Base-by-base conservation (phyloP, 2,797 vertebrate species). In the Furcifer pardalis region DNA sequence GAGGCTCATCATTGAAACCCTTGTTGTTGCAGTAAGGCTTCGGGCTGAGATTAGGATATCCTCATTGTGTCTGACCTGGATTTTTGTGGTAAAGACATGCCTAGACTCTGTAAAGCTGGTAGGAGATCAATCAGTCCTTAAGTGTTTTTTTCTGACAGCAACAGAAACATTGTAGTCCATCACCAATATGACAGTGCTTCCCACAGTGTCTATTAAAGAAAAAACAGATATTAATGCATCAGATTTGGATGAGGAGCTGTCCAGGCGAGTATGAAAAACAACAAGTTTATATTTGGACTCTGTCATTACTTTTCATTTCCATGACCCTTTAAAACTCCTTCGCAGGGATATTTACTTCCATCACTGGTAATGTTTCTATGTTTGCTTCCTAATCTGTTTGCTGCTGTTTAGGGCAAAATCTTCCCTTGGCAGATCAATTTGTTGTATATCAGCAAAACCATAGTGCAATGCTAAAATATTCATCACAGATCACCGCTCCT, bases 11-110 rank as follows among this genome's bases (percentile, higher is more conserved):
- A 85, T 85, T 74, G 52, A 77, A 80, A 13, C 10, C 88, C 9
- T 77, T 85, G 72, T 12, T 78, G 46, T 85, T 72, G 52, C 49
- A 10, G 30, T 81, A 76, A 69, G 60, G 42, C 74, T 77, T 86
- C 75, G 74, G 84, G 86, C 84, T 59, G 78, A 81, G 72, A 62
- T 79, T 90, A 83, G 66, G 42, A 87, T 83, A 77, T 79, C 27
- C n/a, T 27, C 46, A 40, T 40, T 74, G 21, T 82, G 86, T 42
- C n/a, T 82, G 35, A 73, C 56, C 52, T 0, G 0, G 21, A 21
- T 73, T 88, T 88, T 37, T 63, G 49, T n/a, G 10, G 32, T 13
- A 6, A 85, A 44, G 66, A 76, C 37, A 56, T 60, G 62, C 12
- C 79, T 32, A 63, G 21, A 49, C 59, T 81, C 23, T 37, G 4